A percentile compares a stretch with the other conserved stretches of the same genome.
Evolutionary conservation across 2,888 invertebrate species (phyloP).

Genomic region (Leuctra nigra): DNA sequence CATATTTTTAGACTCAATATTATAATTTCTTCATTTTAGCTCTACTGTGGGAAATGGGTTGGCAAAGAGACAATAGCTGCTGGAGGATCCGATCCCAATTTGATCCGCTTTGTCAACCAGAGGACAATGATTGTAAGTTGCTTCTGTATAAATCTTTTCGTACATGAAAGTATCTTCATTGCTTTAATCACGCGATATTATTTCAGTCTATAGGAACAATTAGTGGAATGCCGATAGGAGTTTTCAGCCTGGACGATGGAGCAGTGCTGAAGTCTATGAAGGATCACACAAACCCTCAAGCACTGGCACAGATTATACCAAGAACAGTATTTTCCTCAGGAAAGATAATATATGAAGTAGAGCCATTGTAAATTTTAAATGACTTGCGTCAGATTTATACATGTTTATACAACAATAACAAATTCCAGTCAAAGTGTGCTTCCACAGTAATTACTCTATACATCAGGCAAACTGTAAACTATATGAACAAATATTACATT

Average conservation of each 20-base stretch:
- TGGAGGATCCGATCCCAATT: constrained; percentile 54
- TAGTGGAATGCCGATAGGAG: constrained; percentile 47
- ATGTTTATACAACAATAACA: constrained; percentile 27
- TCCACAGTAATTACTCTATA: constrained; percentile 38
- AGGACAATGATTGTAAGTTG: constrained; percentile 49
- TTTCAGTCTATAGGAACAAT: constrained; percentile 51
- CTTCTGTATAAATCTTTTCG: not conserved
- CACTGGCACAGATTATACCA: constrained; percentile 39
- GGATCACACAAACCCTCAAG: constrained; percentile 39
- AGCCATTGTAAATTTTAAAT: constrained; percentile 30
- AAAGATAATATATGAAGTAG: constrained; percentile 50
- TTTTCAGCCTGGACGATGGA: constrained; percentile 52
- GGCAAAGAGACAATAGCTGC: constrained; percentile 50
- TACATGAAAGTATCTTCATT: not conserved
- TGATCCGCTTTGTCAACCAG: constrained; percentile 54
- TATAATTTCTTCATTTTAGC: constrained; percentile 38
- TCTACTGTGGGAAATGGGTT: constrained; percentile 56
- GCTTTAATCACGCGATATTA: constrained; percentile 6
- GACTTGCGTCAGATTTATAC: constrained; percentile 10
- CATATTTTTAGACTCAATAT: not conserved
- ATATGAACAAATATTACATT: too few relatives aligned
- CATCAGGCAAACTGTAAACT: too few relatives aligned
- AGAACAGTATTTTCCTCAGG: constrained; percentile 50
- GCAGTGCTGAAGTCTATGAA: constrained; percentile 37
- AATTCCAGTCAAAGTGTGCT: not conserved